Percentiles rank a stretch among this genome's conserved stretches.
Conservation (phyloP, 2,797 vertebrate species). For the Paramormyrops hopkinsi region DNA sequence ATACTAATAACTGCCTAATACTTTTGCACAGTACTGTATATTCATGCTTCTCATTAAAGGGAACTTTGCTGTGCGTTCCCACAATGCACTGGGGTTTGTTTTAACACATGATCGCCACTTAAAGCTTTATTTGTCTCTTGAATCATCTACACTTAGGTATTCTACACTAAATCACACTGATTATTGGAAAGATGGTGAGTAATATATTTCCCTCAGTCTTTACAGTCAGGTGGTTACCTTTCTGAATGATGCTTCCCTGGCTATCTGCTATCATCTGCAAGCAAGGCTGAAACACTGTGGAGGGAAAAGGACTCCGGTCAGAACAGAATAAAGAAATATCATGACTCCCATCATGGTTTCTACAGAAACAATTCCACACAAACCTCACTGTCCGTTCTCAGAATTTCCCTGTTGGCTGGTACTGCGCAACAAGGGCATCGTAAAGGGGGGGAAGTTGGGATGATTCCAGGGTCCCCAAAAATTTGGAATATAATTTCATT, state of each 20-base stretch:
- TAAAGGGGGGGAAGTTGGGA: neutral
- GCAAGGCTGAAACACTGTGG: constrained; percentile 75
- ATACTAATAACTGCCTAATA: neutral
- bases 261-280: constrained; percentile 82
- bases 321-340: neutral
- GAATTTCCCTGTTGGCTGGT: neutral
- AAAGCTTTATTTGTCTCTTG: neutral
- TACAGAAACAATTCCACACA: neutral
- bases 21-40: too few relatives aligned
- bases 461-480: neutral
- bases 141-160: neutral
- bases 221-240: constrained; percentile 61
- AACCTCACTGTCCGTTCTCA: neutral
- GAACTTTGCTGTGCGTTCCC: neutral
- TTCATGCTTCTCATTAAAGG: neutral
- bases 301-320: constrained; percentile 23
- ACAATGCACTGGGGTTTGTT: neutral
- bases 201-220: neutral
- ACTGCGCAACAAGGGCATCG: neutral
- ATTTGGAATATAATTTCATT: neutral
- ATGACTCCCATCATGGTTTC: neutral
- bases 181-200: neutral
- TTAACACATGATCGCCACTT: neutral
- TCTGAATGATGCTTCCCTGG: constrained; percentile 65
- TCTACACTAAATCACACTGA: neutral